A percentile compares a stretch with the other conserved stretches of the same genome.
Evolutionary conservation across 2,113 vertebrate species (phyloP).

Genomic region (Tyrannus savana): DNA sequence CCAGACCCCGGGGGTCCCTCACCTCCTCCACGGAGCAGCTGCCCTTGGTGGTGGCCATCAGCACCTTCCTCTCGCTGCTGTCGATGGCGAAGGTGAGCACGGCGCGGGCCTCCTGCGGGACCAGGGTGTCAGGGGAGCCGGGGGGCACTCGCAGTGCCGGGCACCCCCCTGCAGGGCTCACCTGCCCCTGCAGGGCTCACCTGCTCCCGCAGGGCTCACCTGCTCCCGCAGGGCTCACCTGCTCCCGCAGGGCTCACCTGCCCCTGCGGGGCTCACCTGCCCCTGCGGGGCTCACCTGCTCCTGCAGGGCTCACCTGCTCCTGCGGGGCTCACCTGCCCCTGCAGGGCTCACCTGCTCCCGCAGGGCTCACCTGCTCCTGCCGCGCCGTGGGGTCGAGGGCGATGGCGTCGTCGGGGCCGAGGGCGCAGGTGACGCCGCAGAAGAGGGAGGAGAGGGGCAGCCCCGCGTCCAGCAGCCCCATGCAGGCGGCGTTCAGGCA

Average conservation of each 20-base stretch:
- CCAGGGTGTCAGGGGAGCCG: background rate
- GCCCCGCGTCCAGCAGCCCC: slow-evolving; percentile 88
- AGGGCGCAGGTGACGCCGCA: slow-evolving; percentile 90
- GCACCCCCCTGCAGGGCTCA: background rate
- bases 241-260: slow-evolving; percentile 79
- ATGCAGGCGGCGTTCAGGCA: slow-evolving; percentile 88
- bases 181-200: slow-evolving; percentile 86
- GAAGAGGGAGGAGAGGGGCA: slow-evolving; percentile 87
- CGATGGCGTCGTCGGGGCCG: slow-evolving; percentile 72
- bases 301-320: slow-evolving; percentile 73
- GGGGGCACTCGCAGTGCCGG: rapidly evolving
- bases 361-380: slow-evolving; percentile 85
- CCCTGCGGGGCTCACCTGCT: slow-evolving; percentile 78
- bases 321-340: too few relatives aligned
- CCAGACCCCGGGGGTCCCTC: background rate
- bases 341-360: slow-evolving; percentile 83
- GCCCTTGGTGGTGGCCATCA: slow-evolving; percentile 86
- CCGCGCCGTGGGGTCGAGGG: slow-evolving; percentile 81
- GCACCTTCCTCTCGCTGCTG: slow-evolving; percentile 77
- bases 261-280: slow-evolving; percentile 75
- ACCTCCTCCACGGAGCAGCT: slow-evolving; percentile 87
- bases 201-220: slow-evolving; percentile 83
- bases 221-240: slow-evolving; percentile 81
- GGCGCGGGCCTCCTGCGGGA: slow-evolving; percentile 82
- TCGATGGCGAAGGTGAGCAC: slow-evolving; percentile 88